These are phyloP conservation scores for Hippoglossus stenolepis DNA, from an alignment of 2,113 vertebrate species.

Conservation along the genomic window DNA sequence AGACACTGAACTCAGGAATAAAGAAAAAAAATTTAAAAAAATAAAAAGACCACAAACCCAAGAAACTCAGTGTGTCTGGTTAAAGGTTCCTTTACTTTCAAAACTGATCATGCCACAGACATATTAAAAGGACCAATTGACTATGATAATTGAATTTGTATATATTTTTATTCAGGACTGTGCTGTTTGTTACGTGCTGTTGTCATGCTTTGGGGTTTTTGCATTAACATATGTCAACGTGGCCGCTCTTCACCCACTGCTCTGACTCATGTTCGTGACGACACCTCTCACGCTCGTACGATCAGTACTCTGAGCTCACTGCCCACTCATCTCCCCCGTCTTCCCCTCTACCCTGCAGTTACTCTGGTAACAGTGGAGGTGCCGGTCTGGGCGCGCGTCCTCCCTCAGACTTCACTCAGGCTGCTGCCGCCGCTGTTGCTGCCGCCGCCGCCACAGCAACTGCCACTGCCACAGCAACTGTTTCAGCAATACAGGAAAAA, in stretches of 20 bases:
- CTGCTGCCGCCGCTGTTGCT: slow-evolving; percentile 90
- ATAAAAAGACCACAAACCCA: too few relatives aligned
- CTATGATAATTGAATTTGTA: neutral
- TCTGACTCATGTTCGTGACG: slow-evolving; percentile 53
- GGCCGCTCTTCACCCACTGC: slow-evolving; percentile 31
- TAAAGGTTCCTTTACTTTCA: too few relatives aligned
- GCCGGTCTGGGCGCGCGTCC: slow-evolving; percentile 86
- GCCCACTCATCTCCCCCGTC: slow-evolving; percentile 33
- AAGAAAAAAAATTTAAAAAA: too few relatives aligned
- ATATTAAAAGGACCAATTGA: neutral
- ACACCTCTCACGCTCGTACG: slow-evolving; percentile 9
- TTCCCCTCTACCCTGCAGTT: slow-evolving; percentile 78
- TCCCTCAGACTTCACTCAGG: slow-evolving; percentile 92
- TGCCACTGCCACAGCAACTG: slow-evolving; percentile 92
- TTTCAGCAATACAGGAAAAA: slow-evolving; percentile 95
- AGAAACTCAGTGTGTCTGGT: too few relatives aligned
- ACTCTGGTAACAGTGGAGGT: slow-evolving; percentile 81
- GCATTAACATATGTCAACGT: slow-evolving; percentile 24
- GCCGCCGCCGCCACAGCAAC: slow-evolving; percentile 94
- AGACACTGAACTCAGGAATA: too few relatives aligned
- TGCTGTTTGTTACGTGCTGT: neutral
- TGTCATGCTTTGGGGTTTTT: neutral
- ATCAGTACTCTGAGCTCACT: neutral
- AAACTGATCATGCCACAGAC: too few relatives aligned
- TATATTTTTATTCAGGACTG: neutral